Base-by-base conservation (phyloP, 2,888 invertebrate species). In the Chloromyia formosa region DNA sequence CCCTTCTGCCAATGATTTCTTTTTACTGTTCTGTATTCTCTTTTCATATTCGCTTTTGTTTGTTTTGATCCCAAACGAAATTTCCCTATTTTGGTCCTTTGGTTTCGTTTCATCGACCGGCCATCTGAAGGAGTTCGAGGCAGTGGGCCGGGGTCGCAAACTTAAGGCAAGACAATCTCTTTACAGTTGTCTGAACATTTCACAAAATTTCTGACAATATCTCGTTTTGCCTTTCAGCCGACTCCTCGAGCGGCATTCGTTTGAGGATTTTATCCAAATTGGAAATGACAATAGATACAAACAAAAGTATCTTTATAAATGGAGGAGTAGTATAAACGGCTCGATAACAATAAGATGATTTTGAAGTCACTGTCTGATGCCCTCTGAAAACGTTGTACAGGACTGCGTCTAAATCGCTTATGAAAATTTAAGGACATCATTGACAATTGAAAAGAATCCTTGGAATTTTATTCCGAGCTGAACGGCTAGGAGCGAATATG, bases 151-250 rank as follows among this genome's bases (percentile, higher is more conserved):
- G 5, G 18, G 10, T 7, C 56, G 16, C 54, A 56, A 56, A 56
- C 2, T 45, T 45, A 49, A 66, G 16, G 9, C 22, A 22, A 14
- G 23, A 16, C 49, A 66, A 49, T 45, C 49, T 66, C 66, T 66
- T 66, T 66, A 66, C 66, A 66, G 49, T 66, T 66, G 66, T 66
- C 66, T 66, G 66, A 66, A 22, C 66, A 66, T 49, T 66, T 66
- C 66, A 66, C 22, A 14, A 66, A 66, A 66, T 49, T 66, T 61
- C 61, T 35, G 35, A 61, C 23, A 61, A 61, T 61, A 61, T 61
- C 61, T 61, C 27, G 27, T 35, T 35, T 35, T 7, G 27, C 27
- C 27, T 23, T 35, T 27, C 5, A 10, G 10, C 27, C 1, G 61
- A 18, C 14, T 56, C 10, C 22, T 20, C 56, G 16, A 56, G 27